Conservation (phyloP, 2,113 vertebrate genomes). For the Hyperoodon ampullatus region DNA sequence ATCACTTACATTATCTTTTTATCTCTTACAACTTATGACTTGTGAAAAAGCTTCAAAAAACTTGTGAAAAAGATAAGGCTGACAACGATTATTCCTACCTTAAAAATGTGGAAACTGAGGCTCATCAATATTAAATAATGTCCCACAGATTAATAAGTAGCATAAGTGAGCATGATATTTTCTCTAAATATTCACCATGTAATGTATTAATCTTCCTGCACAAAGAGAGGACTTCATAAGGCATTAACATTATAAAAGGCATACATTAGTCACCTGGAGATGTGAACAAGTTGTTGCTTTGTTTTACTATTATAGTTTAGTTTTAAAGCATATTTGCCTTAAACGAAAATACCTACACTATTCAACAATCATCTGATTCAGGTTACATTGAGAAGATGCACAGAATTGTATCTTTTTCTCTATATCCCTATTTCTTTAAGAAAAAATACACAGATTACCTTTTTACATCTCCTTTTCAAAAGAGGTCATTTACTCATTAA, state of each 20-base stretch:
- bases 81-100: not conserved
- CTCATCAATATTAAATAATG: not conserved
- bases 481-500: constrained; percentile 46
- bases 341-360: not conserved
- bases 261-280: not conserved
- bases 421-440: constrained; percentile 20
- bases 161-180: not conserved
- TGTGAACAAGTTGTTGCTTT: not conserved
- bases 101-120: constrained; percentile 26
- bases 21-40: not conserved
- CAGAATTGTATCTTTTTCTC: not conserved
- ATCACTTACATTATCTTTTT: not conserved
- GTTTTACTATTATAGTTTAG: constrained; percentile 1
- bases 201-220: not conserved
- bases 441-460: constrained; percentile 42
- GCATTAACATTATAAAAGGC: not conserved
- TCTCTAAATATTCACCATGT: not conserved
- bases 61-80: not conserved
- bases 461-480: constrained; percentile 26
- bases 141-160: not conserved
- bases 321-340: constrained; percentile 31
- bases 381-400: constrained; percentile 1
- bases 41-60: not conserved
- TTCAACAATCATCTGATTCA: not conserved
- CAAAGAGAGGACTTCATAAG: not conserved